phyloP scores from a whole-genome alignment of 2,113 vertebrate species.

The Martes martes region DNA sequence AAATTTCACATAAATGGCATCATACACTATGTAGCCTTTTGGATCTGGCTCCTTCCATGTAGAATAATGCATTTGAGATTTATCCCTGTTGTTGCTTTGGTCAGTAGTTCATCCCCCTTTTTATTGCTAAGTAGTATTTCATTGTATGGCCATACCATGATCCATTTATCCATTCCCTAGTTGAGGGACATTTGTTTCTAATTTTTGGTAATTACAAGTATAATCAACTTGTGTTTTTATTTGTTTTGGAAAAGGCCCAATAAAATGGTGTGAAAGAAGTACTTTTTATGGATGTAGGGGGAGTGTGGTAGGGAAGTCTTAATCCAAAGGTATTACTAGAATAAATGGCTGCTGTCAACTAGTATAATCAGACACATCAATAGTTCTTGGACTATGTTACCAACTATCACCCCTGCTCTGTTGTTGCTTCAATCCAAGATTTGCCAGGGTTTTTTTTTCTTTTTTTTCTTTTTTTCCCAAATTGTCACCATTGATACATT shows the following conservation, averaged over 20 bases:
- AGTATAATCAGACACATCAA: neutral
- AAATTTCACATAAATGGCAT: neutral
- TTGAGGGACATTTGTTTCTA: neutral
- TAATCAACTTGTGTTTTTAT: neutral
- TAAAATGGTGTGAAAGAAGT: neutral
- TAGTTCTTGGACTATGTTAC: neutral
- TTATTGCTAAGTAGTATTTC: neutral
- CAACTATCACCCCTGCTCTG: neutral
- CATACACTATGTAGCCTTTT: neutral
- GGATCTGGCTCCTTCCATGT: neutral
- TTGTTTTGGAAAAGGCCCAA: neutral
- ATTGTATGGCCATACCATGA: neutral
- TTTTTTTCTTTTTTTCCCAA: neutral
- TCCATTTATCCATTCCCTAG: neutral
- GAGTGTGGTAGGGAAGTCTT: neutral
- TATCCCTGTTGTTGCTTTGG: neutral
- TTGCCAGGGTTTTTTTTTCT: neutral
- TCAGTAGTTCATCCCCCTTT: neutral
- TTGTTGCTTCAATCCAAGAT: neutral
- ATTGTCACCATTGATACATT: neutral
- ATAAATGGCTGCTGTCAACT: neutral
- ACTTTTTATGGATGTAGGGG: neutral
- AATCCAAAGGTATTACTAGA: neutral
- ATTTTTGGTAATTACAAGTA: neutral
- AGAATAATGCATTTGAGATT: neutral